Evolutionary conservation across 2,113 vertebrate genomes (phyloP).

Genomic region (Bothrops jararaca): DNA sequence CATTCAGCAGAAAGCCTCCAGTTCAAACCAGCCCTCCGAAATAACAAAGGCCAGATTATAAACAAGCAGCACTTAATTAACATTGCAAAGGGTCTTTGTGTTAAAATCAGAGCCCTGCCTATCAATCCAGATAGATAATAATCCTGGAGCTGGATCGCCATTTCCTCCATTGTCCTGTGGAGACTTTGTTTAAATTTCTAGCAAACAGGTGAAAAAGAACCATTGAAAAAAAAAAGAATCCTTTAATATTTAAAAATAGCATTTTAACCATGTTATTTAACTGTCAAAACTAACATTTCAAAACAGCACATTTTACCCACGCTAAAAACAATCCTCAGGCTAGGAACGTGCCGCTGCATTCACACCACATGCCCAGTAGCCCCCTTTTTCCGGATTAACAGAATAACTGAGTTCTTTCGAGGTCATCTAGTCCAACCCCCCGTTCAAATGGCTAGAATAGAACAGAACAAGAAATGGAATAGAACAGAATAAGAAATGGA

Average conservation of each 20-base stretch:
- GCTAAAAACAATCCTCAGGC: not conserved
- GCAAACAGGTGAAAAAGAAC: not conserved
- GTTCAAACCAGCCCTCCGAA: not conserved
- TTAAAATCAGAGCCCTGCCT: not conserved
- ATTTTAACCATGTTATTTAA: not conserved
- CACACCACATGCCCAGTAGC: not conserved
- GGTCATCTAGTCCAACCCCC: not conserved
- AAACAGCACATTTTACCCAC: too few species aligned
- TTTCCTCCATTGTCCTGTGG: not conserved
- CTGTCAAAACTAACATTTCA: too few species aligned
- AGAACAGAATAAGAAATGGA: too few species aligned
- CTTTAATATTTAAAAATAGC: not conserved
- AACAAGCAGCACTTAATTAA: not conserved
- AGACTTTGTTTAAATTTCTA: not conserved
- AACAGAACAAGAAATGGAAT: too few species aligned
- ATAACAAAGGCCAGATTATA: not conserved
- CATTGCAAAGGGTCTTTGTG: not conserved
- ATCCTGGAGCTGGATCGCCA: not conserved
- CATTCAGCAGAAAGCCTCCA: not conserved
- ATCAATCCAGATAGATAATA: not conserved
- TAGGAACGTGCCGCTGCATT: not conserved
- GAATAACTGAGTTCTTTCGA: not conserved
- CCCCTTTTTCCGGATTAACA: not conserved
- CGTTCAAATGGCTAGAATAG: too few species aligned
- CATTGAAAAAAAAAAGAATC: too few species aligned